These are phyloP conservation scores for Elymnias hypermnestra DNA, from an alignment of 1,140 invertebrate species.

Conservation along the genomic window DNA sequence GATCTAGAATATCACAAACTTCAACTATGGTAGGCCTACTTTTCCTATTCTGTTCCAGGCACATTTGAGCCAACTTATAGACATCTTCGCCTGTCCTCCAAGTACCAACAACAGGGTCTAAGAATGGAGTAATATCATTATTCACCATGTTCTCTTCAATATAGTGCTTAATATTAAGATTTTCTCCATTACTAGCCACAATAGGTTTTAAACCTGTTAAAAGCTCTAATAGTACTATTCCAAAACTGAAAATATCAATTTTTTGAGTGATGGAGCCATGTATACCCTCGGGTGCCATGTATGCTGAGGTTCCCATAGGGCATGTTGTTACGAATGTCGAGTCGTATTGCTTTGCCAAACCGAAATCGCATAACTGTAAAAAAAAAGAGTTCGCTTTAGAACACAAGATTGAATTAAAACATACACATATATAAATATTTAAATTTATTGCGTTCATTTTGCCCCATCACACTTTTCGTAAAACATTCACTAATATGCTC, in stretches of 20 bases:
- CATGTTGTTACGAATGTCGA: slow-evolving; percentile 72
- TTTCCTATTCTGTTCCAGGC: slow-evolving; percentile 39
- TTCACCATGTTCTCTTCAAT: slow-evolving; percentile 40
- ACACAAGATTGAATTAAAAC: no score
- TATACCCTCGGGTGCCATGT: slow-evolving; percentile 87
- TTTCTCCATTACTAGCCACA: slow-evolving; percentile 53
- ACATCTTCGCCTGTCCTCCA: slow-evolving; percentile 49
- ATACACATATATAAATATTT: no score
- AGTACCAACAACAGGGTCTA: slow-evolving; percentile 36
- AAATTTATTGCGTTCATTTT: no score
- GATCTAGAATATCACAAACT: slow-evolving; percentile 39
- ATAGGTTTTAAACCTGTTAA: slow-evolving; percentile 81
- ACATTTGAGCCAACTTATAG: slow-evolving; percentile 42
- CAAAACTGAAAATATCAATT: slow-evolving; percentile 87
- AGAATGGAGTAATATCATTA: slow-evolving; percentile 35
- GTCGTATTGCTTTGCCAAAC: slow-evolving; percentile 78
- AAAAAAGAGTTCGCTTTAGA: no score
- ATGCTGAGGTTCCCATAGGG: slow-evolving; percentile 82
- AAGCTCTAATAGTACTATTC: slow-evolving; percentile 84
- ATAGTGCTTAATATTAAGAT: slow-evolving; percentile 52
- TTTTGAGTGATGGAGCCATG: slow-evolving; percentile 83
- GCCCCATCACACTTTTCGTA: no score
- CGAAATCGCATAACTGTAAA: slow-evolving; percentile 85
- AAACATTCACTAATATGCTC: no score
- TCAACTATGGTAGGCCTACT: slow-evolving; percentile 45